Evolutionary conservation across 2,797 vertebrate species (phyloP).

Genomic region (Phrynocephalus guinanensis): DNA sequence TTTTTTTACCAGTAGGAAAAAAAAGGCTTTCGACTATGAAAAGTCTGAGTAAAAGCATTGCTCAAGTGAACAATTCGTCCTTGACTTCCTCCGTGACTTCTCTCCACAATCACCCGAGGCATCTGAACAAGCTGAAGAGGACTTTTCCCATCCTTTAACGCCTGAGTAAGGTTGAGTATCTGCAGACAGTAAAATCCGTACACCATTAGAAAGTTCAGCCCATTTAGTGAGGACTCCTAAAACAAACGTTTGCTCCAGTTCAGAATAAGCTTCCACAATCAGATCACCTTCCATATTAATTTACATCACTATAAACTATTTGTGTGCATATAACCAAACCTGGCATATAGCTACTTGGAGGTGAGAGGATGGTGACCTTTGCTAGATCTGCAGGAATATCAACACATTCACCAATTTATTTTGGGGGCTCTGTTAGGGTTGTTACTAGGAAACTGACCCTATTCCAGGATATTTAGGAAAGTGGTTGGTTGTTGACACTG

Average conservation of each 20-base stretch:
- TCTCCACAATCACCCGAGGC: constrained; percentile 94
- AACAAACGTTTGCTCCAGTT: background rate
- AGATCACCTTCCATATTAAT: background rate
- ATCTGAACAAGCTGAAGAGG: constrained; percentile 96
- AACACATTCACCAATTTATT: background rate
- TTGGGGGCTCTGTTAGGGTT: background rate
- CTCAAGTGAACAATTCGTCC: constrained; percentile 90
- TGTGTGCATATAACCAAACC: no score
- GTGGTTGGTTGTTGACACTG: background rate
- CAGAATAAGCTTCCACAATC: background rate
- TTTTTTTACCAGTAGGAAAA: constrained; percentile 93
- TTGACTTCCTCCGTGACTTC: constrained; percentile 87
- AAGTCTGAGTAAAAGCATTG: constrained; percentile 93
- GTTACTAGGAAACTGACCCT: background rate
- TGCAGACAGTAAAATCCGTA: constrained; percentile 63
- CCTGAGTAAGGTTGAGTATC: constrained; percentile 96
- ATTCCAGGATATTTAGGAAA: background rate
- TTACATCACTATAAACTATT: background rate
- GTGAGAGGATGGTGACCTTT: background rate
- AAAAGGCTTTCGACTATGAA: constrained; percentile 96
- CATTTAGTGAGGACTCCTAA: background rate
- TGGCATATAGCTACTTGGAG: background rate
- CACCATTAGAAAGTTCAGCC: background rate
- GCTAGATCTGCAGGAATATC: background rate
- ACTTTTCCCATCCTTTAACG: constrained; percentile 90